Evolutionary conservation across 2,113 vertebrate species (phyloP).

Genomic region (Bubo scandiacus): DNA sequence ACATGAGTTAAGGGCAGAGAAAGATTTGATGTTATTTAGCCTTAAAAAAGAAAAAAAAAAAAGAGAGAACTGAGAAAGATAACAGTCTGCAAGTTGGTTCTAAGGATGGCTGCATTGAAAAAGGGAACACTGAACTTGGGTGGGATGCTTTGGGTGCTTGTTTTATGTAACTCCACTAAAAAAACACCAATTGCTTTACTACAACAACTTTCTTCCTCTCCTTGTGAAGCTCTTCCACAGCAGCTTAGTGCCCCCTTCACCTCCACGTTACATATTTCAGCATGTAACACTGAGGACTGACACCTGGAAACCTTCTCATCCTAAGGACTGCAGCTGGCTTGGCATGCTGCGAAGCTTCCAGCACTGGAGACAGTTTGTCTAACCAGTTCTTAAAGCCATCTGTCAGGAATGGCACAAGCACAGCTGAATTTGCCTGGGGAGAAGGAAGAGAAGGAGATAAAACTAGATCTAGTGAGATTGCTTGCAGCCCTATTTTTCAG

Average conservation of each 20-base stretch:
- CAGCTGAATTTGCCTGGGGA: background rate
- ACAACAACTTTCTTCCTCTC: background rate
- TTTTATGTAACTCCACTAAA: background rate
- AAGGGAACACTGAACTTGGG: background rate
- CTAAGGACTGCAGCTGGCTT: background rate
- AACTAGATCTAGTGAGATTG: background rate
- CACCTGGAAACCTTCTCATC: background rate
- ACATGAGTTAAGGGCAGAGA: background rate
- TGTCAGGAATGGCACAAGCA: background rate
- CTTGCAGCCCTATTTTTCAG: background rate
- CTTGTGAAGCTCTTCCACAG: background rate
- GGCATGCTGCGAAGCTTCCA: background rate
- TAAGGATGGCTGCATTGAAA: background rate
- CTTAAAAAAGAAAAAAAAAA: too few species aligned
- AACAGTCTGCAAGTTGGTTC: background rate
- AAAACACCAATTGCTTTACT: background rate
- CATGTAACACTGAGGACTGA: background rate
- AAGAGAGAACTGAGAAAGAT: background rate
- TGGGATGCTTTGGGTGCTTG: background rate
- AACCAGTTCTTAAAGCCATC: background rate
- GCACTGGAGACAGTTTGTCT: background rate
- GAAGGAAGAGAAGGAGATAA: background rate
- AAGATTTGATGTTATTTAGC: background rate
- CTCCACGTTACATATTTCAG: background rate
- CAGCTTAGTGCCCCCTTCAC: background rate